Base-by-base conservation (phyloP, 2,113 vertebrate species). In the Lontra canadensis region DNA sequence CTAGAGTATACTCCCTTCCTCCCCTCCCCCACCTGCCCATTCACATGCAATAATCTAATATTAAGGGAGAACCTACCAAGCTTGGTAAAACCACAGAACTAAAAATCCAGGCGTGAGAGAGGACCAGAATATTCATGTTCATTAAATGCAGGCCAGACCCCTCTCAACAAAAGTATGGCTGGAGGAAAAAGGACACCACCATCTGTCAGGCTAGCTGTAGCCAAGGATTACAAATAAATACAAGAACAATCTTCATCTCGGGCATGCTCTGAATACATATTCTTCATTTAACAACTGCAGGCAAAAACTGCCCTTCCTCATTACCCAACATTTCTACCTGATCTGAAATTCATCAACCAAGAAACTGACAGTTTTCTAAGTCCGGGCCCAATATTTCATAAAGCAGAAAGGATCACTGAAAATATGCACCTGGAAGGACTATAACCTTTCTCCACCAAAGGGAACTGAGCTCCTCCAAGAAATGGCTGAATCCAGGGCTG, bases 201-300 rank as follows among this genome's bases (percentile, higher is more conserved):
- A 93, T 80, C 82, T 93, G 89, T 49, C 52, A 23, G 20, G 21
- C 42, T 89, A 88, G 47, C 74, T 80, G 63, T 29, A 90, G 88
- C 91, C 91, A 74, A 97, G n/a, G 57, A 11, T 71, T 49, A 84
- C 10, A 76, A 88, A 96, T 23, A 69, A 80, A 94, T 21, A 42
- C 21, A n/a, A 69, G 59, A 94, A 49, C 52, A 89, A 26, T 47
- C n/a, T 55, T 74, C 26, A 67, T n/a, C n/a, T 78, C 42, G 23
- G 31, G 29, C 0, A 3, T 31, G 49, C 25, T 93, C 63, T 86
- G 67, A 95, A 93, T 59, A 92, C 13, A 82, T n/a, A 63, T 9
- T 85, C 21, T 79, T 78, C 57, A 89, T 23, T 96, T 73, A 86
- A 69, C 44, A 88, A 87, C 0, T 36, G 29, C 6, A 84, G 87